Evolutionary conservation across 2,797 vertebrate genomes (phyloP), one percentile per base, ranked within the genome.

Genomic region (Etheostoma nigrum): DNA sequence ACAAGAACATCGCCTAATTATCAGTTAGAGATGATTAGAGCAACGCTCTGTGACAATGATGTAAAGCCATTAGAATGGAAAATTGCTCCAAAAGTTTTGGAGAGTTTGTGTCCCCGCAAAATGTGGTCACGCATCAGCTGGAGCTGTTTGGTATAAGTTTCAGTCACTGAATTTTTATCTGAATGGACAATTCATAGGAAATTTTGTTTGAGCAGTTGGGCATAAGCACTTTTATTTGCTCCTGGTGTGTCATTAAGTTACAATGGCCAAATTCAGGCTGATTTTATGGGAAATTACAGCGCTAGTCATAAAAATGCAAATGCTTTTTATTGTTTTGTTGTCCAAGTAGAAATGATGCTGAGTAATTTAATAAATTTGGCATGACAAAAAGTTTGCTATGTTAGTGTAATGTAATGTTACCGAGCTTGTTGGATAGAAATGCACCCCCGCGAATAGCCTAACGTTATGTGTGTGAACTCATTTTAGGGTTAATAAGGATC

Each of bases 251-350:
- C 76, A 84, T 91, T 68, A 83, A 78, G 74, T 74, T 42, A 82
- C 55, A 48, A 60, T 63, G 66, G 53, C 73, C 74, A 74, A 79
- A 80, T 80, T 74, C 72, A 59, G 66, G 74, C 53, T 16, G 62
- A 82, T 79, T 78, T 84, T 53, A 83, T 60, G 76, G 67, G 72
- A 74, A 84, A 78, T 72, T 84, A 83, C 83, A 80, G 63, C 3
- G 5, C 36, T 67, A 83, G 83, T 90, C 74, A 86, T 88, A 88
- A 90, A 93, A 89, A 92, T 89, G 82, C 74, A 78, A 89, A 89
- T 86, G 36, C 7, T 75, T 66, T 69, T 66, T 30, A 27, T 49
- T 19, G 25, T 18, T 19, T 67, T 67, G 55, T 52, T 66, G 54
- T 40, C 67, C 55, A 5, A 30, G 30, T 30, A 30, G 30, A 30